phyloP scores from a whole-genome alignment of 1,140 invertebrate genomes.

The Micrasema minimum region DNA sequence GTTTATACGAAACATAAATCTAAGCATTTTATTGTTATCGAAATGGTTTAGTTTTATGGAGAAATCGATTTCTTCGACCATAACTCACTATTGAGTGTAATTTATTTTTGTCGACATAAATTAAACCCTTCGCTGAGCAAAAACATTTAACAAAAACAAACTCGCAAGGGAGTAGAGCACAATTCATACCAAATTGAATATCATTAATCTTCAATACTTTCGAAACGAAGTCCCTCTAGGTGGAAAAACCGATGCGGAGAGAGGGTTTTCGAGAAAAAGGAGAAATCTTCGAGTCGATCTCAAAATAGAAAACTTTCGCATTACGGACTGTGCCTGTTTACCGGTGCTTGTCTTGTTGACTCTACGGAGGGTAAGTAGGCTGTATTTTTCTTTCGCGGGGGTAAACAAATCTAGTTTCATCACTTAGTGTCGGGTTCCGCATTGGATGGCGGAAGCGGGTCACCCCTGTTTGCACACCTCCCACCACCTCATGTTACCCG shows the following conservation, averaged over 20 bases:
- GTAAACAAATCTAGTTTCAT: conserved; percentile 53
- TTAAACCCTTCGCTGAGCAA: too few relatives aligned
- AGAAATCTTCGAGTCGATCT: conserved; percentile 43
- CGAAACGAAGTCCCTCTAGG: background rate
- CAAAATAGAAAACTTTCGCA: conserved; percentile 47
- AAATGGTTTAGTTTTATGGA: too few relatives aligned
- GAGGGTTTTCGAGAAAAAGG: background rate
- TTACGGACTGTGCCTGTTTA: conserved; percentile 37
- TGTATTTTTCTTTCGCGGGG: conserved; percentile 51
- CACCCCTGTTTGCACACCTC: conserved; percentile 44
- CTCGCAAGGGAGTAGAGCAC: too few relatives aligned
- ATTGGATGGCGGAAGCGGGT: conserved; percentile 45
- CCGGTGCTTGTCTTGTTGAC: conserved; percentile 37
- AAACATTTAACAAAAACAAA: too few relatives aligned
- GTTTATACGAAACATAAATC: too few relatives aligned
- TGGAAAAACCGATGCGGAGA: conserved; percentile 3
- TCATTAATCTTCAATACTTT: conserved; percentile 3
- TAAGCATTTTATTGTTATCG: too few relatives aligned
- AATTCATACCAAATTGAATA: background rate
- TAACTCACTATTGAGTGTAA: too few relatives aligned
- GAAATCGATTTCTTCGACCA: too few relatives aligned
- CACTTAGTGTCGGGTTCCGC: conserved; percentile 47
- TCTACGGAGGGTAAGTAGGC: conserved; percentile 30
- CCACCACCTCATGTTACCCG: conserved; percentile 16
- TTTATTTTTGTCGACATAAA: too few relatives aligned